Conservation (phyloP, 1,140 invertebrate species). For the Eriosoma lanigerum region DNA sequence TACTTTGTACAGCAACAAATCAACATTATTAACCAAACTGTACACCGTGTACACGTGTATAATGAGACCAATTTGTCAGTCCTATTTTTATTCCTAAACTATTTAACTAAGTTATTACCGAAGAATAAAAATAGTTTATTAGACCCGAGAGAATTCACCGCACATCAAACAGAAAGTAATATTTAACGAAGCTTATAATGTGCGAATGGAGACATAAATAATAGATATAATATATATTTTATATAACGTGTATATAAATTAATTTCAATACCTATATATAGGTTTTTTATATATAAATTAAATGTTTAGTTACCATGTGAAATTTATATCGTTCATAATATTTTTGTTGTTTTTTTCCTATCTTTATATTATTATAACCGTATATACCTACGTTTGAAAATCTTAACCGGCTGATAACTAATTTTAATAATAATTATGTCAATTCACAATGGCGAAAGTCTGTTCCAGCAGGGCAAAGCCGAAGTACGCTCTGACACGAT, state of each 20-base stretch:
- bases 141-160: slow-evolving; percentile 5
- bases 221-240: no score
- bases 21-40: slow-evolving; percentile 26
- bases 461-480: background rate
- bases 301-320: slow-evolving; percentile 1
- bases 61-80: slow-evolving; percentile 30
- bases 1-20: slow-evolving; percentile 9
- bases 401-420: background rate
- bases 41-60: background rate
- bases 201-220: no score
- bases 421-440: background rate
- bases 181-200: background rate
- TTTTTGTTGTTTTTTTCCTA: background rate
- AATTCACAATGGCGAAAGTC: background rate
- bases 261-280: background rate
- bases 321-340: background rate
- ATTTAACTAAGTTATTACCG: background rate
- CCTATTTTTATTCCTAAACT: slow-evolving; percentile 23
- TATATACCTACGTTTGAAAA: background rate
- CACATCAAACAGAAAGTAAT: slow-evolving; percentile 23
- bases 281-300: slow-evolving; percentile 29
- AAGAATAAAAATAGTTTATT: slow-evolving; percentile 33
- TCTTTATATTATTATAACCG: background rate
- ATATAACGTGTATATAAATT: background rate
- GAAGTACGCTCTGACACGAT: background rate